phyloP scores from a whole-genome alignment of 2,888 invertebrate species.

The Colostygia pectinataria region DNA sequence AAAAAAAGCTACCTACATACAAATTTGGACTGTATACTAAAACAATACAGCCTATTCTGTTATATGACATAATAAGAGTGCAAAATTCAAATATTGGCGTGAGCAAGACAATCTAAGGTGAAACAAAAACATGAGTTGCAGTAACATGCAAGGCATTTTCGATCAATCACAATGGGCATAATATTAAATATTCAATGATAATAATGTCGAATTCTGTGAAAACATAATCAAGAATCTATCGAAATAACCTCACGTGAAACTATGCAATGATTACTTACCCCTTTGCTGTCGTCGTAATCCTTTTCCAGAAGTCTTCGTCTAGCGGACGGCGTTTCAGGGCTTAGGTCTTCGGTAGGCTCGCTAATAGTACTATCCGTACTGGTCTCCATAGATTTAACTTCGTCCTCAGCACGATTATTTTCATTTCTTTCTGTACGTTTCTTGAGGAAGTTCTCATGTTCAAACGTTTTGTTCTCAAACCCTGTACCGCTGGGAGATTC shows the following conservation, averaged over 20 bases:
- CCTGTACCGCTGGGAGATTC: slow-evolving; percentile 77
- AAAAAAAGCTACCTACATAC: too few species aligned
- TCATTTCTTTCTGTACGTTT: slow-evolving; percentile 64
- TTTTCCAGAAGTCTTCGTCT: slow-evolving; percentile 66
- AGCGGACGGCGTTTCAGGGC: slow-evolving; percentile 66
- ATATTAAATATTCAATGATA: background rate
- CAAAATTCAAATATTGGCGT: background rate
- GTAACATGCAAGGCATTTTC: slow-evolving; percentile 9
- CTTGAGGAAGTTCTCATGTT: slow-evolving; percentile 75
- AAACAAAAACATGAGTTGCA: slow-evolving; percentile 8
- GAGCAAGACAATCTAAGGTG: background rate
- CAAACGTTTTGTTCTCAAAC: slow-evolving; percentile 76
- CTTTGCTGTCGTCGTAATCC: slow-evolving; percentile 66
- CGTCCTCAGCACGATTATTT: slow-evolving; percentile 45
- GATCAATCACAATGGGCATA: background rate
- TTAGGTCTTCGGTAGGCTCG: slow-evolving; percentile 67
- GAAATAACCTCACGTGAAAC: slow-evolving; percentile 6
- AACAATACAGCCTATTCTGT: too few species aligned
- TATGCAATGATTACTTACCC: slow-evolving; percentile 58
- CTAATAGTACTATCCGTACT: slow-evolving; percentile 75
- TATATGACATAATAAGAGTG: too few species aligned
- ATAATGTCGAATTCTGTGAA: background rate
- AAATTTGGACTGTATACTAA: too few species aligned
- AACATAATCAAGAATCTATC: slow-evolving; percentile 7
- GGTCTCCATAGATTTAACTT: slow-evolving; percentile 71